Conservation (phyloP, 1,140 invertebrate genomes). For the Tetramorium alpestre region DNA sequence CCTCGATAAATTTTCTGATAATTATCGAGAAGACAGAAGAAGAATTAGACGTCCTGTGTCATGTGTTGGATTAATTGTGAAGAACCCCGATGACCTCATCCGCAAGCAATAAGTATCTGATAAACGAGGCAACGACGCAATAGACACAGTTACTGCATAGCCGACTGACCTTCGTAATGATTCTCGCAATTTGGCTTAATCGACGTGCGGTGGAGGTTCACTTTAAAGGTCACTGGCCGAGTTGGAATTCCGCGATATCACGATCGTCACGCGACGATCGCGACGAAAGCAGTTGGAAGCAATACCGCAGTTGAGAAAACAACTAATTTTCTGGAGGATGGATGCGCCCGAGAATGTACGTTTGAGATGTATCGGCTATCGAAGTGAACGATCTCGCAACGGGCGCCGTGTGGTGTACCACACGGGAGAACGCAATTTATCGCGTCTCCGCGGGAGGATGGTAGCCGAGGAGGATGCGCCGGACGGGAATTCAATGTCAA, state of each 20-base stretch:
- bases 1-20: background rate
- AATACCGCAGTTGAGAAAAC: background rate
- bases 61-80: constrained; percentile 64
- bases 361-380: constrained; percentile 21
- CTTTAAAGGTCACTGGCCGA: constrained; percentile 35
- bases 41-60: background rate
- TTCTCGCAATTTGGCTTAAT: constrained; percentile 74
- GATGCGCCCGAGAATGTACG: background rate
- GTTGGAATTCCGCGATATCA: background rate
- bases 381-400: constrained; percentile 34
- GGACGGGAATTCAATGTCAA: constrained; percentile 13
- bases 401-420: background rate
- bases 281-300: constrained; percentile 1
- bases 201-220: background rate
- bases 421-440: constrained; percentile 29
- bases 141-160: constrained; percentile 58
- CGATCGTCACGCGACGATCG: background rate
- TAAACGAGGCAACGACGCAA: constrained; percentile 1
- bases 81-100: constrained; percentile 13
- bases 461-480: background rate
- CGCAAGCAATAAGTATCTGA: background rate
- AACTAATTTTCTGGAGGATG: constrained; percentile 23
- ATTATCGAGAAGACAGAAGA: background rate
- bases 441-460: constrained; percentile 9
- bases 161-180: constrained; percentile 78